These are phyloP conservation scores for Chaenogobius annularis DNA, from an alignment of 2,113 vertebrate species.

Conservation along the genomic window DNA sequence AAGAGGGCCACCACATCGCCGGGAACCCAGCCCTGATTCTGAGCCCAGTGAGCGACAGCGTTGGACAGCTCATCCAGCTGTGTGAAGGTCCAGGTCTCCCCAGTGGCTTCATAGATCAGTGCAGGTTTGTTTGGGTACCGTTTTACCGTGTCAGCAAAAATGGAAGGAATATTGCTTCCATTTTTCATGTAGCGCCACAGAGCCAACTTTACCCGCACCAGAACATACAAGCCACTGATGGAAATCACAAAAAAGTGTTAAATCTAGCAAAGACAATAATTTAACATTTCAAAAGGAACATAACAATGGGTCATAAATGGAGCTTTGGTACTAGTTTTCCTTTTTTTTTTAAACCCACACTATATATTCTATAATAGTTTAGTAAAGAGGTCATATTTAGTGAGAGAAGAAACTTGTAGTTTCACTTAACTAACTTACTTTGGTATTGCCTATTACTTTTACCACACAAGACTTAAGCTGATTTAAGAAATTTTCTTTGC, in stretches of 20 bases:
- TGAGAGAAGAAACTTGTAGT: no score
- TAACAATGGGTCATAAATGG: not conserved
- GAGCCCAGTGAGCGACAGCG: slow-evolving; percentile 79
- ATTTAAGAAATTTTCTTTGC: no score
- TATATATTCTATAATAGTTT: no score
- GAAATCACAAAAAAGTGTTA: not conserved
- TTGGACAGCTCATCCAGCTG: slow-evolving; percentile 83
- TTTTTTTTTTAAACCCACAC: no score
- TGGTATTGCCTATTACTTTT: not conserved
- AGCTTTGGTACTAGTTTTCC: not conserved
- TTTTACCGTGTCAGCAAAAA: slow-evolving; percentile 80
- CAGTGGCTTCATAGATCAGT: slow-evolving; percentile 83
- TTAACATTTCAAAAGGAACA: not conserved
- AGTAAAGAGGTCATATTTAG: no score
- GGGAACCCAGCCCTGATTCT: slow-evolving; percentile 73
- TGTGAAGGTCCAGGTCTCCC: slow-evolving; percentile 83
- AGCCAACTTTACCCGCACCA: slow-evolving; percentile 83
- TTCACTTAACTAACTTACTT: not conserved
- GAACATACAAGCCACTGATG: slow-evolving; percentile 83
- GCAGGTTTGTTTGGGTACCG: slow-evolving; percentile 81
- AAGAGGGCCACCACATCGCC: slow-evolving; percentile 88
- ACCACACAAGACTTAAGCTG: not conserved
- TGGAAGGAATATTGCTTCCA: slow-evolving; percentile 78
- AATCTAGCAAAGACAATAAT: not conserved
- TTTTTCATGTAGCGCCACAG: slow-evolving; percentile 75